Evolutionary conservation across 2,797 vertebrate species (phyloP), one percentile per base, ranked within the genome.

Genomic region (Propithecus deckenii): DNA sequence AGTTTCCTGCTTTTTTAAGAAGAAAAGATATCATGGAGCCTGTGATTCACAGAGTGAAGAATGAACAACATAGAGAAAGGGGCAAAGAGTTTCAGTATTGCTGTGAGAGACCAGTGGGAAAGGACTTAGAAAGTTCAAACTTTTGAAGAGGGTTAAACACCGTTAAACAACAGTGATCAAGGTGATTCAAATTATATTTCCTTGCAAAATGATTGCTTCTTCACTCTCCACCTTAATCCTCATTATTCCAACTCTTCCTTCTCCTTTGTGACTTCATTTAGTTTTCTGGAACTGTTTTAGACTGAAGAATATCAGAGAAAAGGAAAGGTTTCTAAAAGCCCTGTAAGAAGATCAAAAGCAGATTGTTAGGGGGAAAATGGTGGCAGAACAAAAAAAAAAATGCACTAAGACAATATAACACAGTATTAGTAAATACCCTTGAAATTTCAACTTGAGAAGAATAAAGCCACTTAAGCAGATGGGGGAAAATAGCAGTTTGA

Each of bases 401-500:
- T 46, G 4, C 9, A 71, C 57, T 14, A 52, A 76, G 30, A 50
- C 1, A 32, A 87, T 80, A 63, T 7, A 46, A 50, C 50, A 61
- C 6, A 32, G 11, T 91, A 59, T 76, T 94, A 90, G 72, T 72
- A 41, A 95, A 87, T 14, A 83, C 32, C 48, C 81, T 93, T 72
- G 74, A 83, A 90, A 94, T 71, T 46, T 89, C 90, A 94, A 12
- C 74, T 41, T 41, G 57, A 74, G 43, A 94, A 35, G 78, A 95
- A 93, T 91, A 86, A 91, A 96, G 52, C 22, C 79, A 79, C 32
- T 74, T 84, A 94, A 67, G 59, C 93, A 96, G 35, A 96, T 96
- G 96, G 74, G 46, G 80, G 7, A 61, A 96, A 95, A 91, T 96
- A 90, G 91, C 96, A 97, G 86, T 96, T 93, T 89, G 65, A 92